A percentile compares a stretch with the other conserved stretches of the same genome.
Conservation (phyloP, 2,797 vertebrate species). For the Paguma larvata region DNA sequence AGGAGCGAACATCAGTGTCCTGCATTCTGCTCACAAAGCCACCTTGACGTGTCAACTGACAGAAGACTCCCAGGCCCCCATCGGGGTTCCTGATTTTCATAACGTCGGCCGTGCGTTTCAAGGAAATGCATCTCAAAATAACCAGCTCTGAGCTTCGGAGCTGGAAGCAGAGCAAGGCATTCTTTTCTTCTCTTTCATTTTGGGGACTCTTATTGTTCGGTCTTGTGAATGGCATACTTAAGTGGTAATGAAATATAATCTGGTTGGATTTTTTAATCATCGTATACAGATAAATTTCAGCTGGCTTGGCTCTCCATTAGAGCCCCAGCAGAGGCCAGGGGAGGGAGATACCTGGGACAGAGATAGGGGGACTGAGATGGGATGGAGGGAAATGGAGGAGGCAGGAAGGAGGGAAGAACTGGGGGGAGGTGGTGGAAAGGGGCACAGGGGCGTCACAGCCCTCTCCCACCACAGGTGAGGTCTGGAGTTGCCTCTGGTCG, state of each 20-base stretch:
- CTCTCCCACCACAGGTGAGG: no score
- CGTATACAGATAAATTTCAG: neutral
- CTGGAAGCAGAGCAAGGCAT: neutral
- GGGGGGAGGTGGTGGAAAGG: fast-evolving
- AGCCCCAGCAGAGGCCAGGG: neutral
- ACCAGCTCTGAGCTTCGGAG: neutral
- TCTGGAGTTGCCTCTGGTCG: neutral
- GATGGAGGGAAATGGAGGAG: neutral
- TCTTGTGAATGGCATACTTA: neutral
- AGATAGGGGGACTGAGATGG: fast-evolving
- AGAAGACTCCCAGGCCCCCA: conserved; percentile 56
- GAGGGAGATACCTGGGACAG: neutral
- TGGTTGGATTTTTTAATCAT: neutral
- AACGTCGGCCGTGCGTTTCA: conserved; percentile 12
- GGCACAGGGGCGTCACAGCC: fast-evolving
- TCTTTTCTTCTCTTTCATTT: neutral
- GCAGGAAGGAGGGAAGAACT: neutral
- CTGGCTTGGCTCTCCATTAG: neutral
- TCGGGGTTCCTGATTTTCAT: conserved; percentile 58
- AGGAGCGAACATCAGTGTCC: conserved; percentile 78
- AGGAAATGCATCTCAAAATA: conserved; percentile 27
- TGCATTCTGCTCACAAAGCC: conserved; percentile 56
- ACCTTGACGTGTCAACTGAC: conserved; percentile 76
- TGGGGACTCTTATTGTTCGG: neutral
- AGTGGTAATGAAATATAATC: neutral